phyloP scores from a whole-genome alignment of 2,888 invertebrate genomes.

The Tribolium freemani region DNA sequence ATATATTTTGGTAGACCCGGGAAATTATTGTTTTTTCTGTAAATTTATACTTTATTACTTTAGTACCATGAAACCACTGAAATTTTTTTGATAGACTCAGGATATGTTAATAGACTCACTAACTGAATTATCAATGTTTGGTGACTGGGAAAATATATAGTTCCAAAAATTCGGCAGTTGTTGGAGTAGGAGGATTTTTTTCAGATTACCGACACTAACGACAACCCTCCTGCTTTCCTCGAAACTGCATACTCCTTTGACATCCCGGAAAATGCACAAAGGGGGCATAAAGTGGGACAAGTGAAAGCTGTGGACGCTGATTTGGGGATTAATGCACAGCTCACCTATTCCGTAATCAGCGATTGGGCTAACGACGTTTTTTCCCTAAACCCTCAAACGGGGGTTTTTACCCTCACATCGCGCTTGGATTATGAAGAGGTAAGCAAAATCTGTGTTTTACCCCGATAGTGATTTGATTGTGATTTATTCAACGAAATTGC shows the following conservation, averaged over 20 bases:
- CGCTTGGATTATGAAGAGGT: constrained; percentile 96
- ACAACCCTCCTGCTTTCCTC: constrained; percentile 92
- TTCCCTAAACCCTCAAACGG: constrained; percentile 92
- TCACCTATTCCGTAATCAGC: constrained; percentile 91
- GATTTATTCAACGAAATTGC: no score
- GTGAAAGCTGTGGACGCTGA: constrained; percentile 90
- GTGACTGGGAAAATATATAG: no score
- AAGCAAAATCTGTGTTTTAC: constrained; percentile 63
- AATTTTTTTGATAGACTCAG: no score
- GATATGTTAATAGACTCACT: no score
- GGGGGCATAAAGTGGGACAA: constrained; percentile 89
- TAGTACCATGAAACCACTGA: no score
- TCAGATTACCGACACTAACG: constrained; percentile 94
- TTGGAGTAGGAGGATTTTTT: constrained; percentile 11
- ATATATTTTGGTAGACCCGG: no score
- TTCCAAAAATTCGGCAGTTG: no score
- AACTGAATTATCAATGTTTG: no score
- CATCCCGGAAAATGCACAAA: constrained; percentile 88
- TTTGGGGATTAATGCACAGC: constrained; percentile 87
- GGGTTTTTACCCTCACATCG: constrained; percentile 91
- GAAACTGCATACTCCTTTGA: constrained; percentile 92
- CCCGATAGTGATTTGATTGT: no score
- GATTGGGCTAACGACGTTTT: constrained; percentile 97
- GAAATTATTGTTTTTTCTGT: no score
- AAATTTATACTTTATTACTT: no score